A percentile compares a stretch with the other conserved stretches of the same genome.
Conservation (phyloP, 2,113 vertebrate genomes). For the Parotia lawesii region DNA sequence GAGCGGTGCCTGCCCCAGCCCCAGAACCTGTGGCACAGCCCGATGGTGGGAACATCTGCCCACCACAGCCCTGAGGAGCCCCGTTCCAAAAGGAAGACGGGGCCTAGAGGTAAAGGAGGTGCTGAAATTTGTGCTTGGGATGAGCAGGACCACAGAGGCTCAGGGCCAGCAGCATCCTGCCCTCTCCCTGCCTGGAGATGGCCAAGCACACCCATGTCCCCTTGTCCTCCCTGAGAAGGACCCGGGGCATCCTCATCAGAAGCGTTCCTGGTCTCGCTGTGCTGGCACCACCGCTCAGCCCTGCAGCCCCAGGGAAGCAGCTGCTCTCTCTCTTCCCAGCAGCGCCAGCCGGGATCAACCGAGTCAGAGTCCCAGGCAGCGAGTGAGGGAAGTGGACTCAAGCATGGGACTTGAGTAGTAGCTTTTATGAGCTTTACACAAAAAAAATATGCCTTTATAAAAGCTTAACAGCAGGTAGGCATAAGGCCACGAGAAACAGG, state of each 20-base stretch:
- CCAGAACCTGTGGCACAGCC: not conserved
- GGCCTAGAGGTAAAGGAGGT: not conserved
- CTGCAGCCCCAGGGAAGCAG: not conserved
- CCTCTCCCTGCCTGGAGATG: not conserved
- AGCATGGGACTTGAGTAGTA: constrained; percentile 37
- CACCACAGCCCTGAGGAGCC: fast-evolving
- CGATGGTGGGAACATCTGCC: not conserved
- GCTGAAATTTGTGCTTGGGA: not conserved
- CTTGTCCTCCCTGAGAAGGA: not conserved
- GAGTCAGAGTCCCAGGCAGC: not conserved
- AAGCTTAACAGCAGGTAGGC: constrained; percentile 65
- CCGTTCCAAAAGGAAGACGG: fast-evolving
- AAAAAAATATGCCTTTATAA: constrained; percentile 59
- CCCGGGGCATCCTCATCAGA: not conserved
- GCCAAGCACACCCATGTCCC: fast-evolving
- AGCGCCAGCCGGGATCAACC: not conserved
- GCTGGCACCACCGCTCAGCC: not conserved
- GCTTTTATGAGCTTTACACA: constrained; percentile 59
- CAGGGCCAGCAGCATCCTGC: not conserved
- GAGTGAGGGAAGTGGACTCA: constrained; percentile 18
- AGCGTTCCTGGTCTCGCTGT: fast-evolving
- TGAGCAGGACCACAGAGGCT: not conserved
- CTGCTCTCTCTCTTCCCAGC: not conserved
- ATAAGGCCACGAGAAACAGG: constrained; percentile 62
- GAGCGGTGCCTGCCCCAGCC: not conserved